Evolutionary conservation across 2,888 invertebrate species (phyloP).

Genomic region (Aphodius sticticus): DNA sequence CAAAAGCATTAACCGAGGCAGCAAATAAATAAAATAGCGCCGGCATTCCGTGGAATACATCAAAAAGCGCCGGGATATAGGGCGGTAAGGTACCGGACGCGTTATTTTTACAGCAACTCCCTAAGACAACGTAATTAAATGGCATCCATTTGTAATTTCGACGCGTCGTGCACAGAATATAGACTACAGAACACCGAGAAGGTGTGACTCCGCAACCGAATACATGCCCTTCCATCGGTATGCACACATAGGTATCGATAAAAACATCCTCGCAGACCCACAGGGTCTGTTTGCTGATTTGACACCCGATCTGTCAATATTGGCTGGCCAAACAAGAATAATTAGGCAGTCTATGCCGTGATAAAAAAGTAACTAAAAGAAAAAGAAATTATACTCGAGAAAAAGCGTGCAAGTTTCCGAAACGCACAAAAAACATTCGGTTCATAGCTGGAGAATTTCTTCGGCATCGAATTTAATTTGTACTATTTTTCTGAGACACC

Average conservation of each 20-base stretch:
- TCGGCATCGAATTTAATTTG: too few species aligned
- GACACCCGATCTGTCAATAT: constrained; percentile 58
- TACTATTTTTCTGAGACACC: too few species aligned
- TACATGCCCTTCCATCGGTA: constrained; percentile 46
- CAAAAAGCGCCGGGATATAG: background rate
- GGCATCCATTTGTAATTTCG: constrained; percentile 62
- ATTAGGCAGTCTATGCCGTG: constrained; percentile 46
- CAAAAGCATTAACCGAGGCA: background rate
- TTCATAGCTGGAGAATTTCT: too few species aligned
- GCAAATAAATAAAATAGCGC: background rate
- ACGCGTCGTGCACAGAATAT: constrained; percentile 59
- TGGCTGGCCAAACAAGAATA: constrained; percentile 55
- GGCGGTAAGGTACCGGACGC: background rate
- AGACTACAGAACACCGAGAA: constrained; percentile 61
- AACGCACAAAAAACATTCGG: too few species aligned
- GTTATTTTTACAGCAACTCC: constrained; percentile 33
- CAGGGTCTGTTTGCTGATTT: constrained; percentile 27
- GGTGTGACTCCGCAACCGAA: constrained; percentile 59
- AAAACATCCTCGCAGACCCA: constrained; percentile 49
- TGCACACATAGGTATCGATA: constrained; percentile 53
- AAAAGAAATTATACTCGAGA: too few species aligned
- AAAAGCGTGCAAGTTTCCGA: too few species aligned
- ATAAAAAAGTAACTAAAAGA: too few species aligned
- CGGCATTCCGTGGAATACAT: background rate
- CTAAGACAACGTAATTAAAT: constrained; percentile 63